These are phyloP conservation scores for Anaspis maculata DNA, from an alignment of 2,888 invertebrate species.

Conservation along the genomic window DNA sequence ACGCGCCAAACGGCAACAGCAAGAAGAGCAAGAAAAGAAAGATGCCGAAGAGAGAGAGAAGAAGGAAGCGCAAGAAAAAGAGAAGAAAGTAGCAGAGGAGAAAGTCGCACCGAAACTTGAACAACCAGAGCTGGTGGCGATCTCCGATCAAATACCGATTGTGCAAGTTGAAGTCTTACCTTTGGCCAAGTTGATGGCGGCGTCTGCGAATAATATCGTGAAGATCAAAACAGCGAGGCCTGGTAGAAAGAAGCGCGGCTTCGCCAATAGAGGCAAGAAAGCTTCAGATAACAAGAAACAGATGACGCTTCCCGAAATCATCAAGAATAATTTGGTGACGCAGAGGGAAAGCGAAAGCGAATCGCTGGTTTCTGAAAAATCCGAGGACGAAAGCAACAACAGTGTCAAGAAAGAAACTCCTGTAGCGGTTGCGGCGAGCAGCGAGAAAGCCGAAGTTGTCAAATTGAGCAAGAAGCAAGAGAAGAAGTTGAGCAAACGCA, in stretches of 20 bases:
- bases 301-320: slow-evolving; percentile 37
- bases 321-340: slow-evolving; percentile 31
- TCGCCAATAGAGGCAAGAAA: slow-evolving; percentile 5
- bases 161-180: slow-evolving; percentile 6
- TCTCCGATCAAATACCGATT: no score
- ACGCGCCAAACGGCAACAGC: slow-evolving; percentile 32
- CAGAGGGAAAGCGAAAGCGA: slow-evolving; percentile 29
- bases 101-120: slow-evolving; percentile 7
- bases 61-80: slow-evolving; percentile 15
- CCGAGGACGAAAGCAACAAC: slow-evolving; percentile 29
- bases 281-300: neutral
- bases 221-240: slow-evolving; percentile 1
- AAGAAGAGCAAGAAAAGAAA: slow-evolving; percentile 12
- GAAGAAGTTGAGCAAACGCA: slow-evolving; percentile 15
- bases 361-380: slow-evolving; percentile 33
- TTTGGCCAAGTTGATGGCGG: slow-evolving; percentile 1
- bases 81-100: slow-evolving; percentile 11
- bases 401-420: slow-evolving; percentile 19
- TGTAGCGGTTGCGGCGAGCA: slow-evolving; percentile 5
- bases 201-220: neutral
- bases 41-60: slow-evolving; percentile 10
- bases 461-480: slow-evolving; percentile 6
- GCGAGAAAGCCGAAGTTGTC: slow-evolving; percentile 9
- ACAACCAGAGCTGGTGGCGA: slow-evolving; percentile 6
- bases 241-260: slow-evolving; percentile 6